Conservation (phyloP, 2,113 vertebrate species). For the Sinocyclocheilus grahami region DNA sequence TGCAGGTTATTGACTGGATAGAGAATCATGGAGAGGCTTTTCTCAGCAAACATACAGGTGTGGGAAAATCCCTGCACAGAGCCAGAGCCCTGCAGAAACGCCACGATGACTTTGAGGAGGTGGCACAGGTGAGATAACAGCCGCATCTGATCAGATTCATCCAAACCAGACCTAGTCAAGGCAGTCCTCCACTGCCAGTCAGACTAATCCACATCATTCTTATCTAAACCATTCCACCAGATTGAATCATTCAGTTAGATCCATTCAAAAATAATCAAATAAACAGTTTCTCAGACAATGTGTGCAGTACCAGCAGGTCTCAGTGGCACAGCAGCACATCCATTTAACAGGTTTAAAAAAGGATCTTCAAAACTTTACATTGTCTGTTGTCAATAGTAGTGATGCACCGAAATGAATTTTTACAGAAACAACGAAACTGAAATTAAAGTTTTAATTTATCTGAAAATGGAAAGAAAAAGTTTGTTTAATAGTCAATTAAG, state of each 20-base stretch:
- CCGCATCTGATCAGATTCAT: not conserved
- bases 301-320: no score
- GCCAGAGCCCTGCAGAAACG: conserved; percentile 96
- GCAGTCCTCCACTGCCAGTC: not conserved
- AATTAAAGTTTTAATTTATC: no score
- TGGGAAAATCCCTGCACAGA: conserved; percentile 95
- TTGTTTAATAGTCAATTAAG: no score
- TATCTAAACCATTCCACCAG: not conserved
- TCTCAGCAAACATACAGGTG: conserved; percentile 96
- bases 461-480: no score
- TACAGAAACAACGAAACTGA: no score
- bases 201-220: not conserved
- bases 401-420: no score
- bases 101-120: conserved; percentile 98
- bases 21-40: conserved; percentile 99
- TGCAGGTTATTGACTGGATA: conserved; percentile 97
- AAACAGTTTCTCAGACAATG: not conserved
- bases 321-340: no score
- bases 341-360: no score
- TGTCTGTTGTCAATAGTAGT: no score
- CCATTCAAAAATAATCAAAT: not conserved
- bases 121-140: conserved; percentile 88
- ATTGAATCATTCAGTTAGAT: not conserved
- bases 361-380: no score
- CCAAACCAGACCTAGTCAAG: not conserved